A percentile compares a stretch with the other conserved stretches of the same genome.
Evolutionary conservation across 2,888 invertebrate species (phyloP).

Genomic region (Lasioglossum figueresi): DNA sequence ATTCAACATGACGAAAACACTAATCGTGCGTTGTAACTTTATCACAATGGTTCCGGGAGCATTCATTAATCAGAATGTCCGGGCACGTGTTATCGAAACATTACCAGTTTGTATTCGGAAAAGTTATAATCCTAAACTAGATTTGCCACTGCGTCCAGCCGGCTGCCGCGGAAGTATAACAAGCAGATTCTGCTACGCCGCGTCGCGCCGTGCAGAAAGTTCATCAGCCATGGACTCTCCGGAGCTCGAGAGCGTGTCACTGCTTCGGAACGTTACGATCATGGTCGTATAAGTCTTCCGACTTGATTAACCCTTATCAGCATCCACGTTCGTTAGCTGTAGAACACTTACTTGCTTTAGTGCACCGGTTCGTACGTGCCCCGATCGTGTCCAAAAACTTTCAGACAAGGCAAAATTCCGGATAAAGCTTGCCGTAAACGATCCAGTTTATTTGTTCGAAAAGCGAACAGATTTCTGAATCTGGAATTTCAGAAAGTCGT

Average conservation of each 20-base stretch:
- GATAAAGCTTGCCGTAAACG: not conserved
- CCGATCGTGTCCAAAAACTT: not conserved
- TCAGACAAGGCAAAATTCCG: not conserved
- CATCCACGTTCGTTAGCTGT: slow-evolving; percentile 4
- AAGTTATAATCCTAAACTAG: slow-evolving; percentile 63
- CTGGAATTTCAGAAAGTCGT: no score
- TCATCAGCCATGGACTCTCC: slow-evolving; percentile 20
- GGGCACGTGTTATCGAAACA: slow-evolving; percentile 53
- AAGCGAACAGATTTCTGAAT: no score
- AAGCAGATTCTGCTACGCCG: slow-evolving; percentile 15
- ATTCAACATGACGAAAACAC: slow-evolving; percentile 2
- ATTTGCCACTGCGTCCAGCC: slow-evolving; percentile 34
- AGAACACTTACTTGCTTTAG: not conserved
- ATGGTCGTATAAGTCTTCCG: slow-evolving; percentile 17
- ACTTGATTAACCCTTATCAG: slow-evolving; percentile 39
- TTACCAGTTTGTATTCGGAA: slow-evolving; percentile 47
- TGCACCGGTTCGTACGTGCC: not conserved
- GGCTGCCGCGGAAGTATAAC: slow-evolving; percentile 31
- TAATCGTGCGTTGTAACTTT: slow-evolving; percentile 29
- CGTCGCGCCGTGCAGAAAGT: slow-evolving; percentile 18
- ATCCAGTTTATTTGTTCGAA: not conserved
- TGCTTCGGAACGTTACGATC: slow-evolving; percentile 43
- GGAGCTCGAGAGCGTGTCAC: slow-evolving; percentile 22
- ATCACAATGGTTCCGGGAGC: not conserved
- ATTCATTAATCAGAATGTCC: slow-evolving; percentile 57